Conservation (phyloP, 2,113 vertebrate genomes). For the Merops nubicus region DNA sequence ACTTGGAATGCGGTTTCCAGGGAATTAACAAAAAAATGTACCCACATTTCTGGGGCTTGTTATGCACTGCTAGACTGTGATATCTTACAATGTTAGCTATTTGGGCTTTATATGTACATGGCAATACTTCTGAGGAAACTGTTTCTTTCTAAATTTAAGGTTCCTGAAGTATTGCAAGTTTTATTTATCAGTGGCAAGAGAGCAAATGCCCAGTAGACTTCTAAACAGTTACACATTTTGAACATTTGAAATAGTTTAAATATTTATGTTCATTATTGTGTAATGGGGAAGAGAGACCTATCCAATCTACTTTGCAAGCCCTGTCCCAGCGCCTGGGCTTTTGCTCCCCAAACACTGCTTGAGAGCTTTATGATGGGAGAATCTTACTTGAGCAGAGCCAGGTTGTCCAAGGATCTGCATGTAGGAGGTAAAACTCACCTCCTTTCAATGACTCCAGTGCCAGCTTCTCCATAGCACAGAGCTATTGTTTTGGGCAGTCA, state of each 20-base stretch:
- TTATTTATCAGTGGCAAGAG: neutral
- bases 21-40: neutral
- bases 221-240: neutral
- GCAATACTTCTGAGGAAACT: neutral
- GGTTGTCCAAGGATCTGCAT: neutral
- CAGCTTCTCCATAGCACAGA: neutral
- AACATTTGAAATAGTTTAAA: neutral
- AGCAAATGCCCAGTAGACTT: neutral
- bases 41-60: neutral
- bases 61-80: neutral
- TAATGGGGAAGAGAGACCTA: rapidly evolving
- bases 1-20: neutral
- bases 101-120: neutral
- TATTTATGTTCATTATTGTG: neutral
- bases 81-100: neutral
- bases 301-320: neutral
- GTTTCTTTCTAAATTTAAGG: neutral
- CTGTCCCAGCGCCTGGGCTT: neutral
- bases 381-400: neutral
- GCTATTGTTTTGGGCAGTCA: neutral
- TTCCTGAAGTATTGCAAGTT: neutral
- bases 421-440: neutral
- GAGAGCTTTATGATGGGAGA: neutral
- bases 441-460: neutral
- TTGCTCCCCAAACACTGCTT: neutral